Evolutionary conservation across 53 echinoderm and acorn worm genomes (phyloP), one percentile per base, ranked within the genome.

Genomic region (Luidia sarsii): DNA sequence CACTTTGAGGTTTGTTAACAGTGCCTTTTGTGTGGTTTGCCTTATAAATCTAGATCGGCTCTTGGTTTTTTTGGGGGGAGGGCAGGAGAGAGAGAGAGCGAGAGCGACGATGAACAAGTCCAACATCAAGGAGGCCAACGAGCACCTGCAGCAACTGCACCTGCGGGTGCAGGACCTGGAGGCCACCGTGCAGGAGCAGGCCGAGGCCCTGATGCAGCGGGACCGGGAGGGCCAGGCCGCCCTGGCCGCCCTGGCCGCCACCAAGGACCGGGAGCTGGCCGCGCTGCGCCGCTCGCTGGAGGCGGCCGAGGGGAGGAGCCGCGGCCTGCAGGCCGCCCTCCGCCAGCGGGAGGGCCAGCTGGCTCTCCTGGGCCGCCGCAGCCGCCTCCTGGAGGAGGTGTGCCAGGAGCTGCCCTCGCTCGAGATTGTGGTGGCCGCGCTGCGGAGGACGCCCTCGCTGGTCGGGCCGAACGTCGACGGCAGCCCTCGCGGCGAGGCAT

Each of bases 41-140:
- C n/a, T n/a, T n/a, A n/a, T n/a, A n/a, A n/a, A n/a, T n/a, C n/a
- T n/a, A n/a, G n/a, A n/a, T n/a, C n/a, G n/a, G n/a, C n/a, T n/a
- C n/a, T n/a, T n/a, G n/a, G n/a, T n/a, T n/a, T n/a, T n/a, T n/a
- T n/a, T n/a, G n/a, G n/a, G n/a, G n/a, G n/a, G n/a, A n/a, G n/a
- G n/a, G n/a, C n/a, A n/a, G n/a, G n/a, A n/a, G n/a, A n/a, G n/a
- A n/a, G n/a, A n/a, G n/a, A n/a, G n/a, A n/a, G n/a, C n/a, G n/a
- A n/a, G n/a, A n/a, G n/a, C n/a, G 37, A 61, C 1, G 14, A 77
- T 77, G 77, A 77, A 77, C 31, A 86, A 83, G 61, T 87, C 90
- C 2, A 93, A 87, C 57, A 93, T 93, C 48, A 82, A 80, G 37
- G 93, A 93, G 80, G 93, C 93, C n/a, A 90, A 93, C 59, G 93